Base-by-base conservation (phyloP, 2,113 vertebrate genomes). In the Pseudonaja textilis region DNA sequence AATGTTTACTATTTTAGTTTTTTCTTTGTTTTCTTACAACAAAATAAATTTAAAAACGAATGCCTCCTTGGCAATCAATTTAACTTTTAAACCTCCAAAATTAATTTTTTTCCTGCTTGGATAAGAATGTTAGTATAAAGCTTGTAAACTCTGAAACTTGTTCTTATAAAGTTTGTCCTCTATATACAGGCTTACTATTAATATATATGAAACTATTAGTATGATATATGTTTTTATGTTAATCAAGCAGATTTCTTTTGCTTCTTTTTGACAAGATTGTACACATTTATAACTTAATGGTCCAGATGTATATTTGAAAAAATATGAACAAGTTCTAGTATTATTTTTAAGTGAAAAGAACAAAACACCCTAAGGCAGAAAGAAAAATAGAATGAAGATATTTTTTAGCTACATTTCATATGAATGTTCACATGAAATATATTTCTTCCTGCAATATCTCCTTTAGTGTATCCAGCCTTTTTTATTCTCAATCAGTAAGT, bases 391-490 rank as follows among this genome's bases (percentile, higher is more conserved):
- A 92, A 34, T 0, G 23, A 94, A 42, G 85, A n/a, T 0, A 25
- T 94, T 92, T 90, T 1, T 92, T 96, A 22, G 47, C 3, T 1
- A 29, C 18, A 88, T 34, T 12, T 94, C 87, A 93, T 85, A 8
- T 54, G 39, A 16, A 69, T 91, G 20, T 90, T 50, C 29, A n/a
- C 20, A 85, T 91, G 8, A 92, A 89, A 90, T 45, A 91, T 34
- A 45, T 92, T 91, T 50, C 64, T 87, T 88, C 7, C 47, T 86
- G 18, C 57, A n/a, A 87, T 5, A 87, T 87, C 52, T 1, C 92
- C 5, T n/a, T 61, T 88, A 50, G 95, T 94, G 52, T 34, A 29
- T 91, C 0, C 5, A 88, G 20, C 3, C 87, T 93, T 93, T 96
- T 74, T 88, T 50, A 64, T 93, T 93, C 7, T 0, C 91, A 91